A percentile compares a stretch with the other conserved stretches of the same genome.
Conservation (phyloP, 2,113 vertebrate species). For the Otus sunia region DNA sequence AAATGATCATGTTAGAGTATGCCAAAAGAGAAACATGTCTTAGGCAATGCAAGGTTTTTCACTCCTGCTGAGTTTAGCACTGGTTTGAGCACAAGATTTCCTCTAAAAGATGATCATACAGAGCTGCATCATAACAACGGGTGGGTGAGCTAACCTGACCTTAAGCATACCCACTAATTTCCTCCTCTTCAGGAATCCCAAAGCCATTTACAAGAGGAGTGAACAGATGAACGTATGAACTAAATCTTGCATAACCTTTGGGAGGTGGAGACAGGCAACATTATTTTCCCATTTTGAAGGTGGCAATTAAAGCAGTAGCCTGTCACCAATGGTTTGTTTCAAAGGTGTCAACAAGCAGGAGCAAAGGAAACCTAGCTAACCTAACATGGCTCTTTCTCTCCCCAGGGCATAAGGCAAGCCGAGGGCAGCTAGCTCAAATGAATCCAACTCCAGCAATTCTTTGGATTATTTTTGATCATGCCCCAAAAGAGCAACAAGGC, state of each 20-base stretch:
- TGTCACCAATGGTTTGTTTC: neutral
- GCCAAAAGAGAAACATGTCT: neutral
- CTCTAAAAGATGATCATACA: neutral
- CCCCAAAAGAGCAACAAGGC: neutral
- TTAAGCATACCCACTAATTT: neutral
- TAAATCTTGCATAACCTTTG: conserved; percentile 15
- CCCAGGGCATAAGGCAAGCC: rapidly evolving
- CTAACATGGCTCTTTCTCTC: neutral
- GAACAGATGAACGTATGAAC: neutral
- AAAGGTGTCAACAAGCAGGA: neutral
- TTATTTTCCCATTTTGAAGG: conserved; percentile 20
- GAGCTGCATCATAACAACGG: neutral
- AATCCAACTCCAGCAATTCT: neutral
- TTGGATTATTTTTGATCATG: neutral
- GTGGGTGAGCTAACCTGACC: neutral
- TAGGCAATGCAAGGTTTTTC: neutral
- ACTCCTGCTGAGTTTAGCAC: neutral
- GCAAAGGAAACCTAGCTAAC: neutral
- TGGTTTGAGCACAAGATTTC: neutral
- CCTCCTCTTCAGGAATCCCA: neutral
- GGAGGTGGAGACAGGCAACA: neutral
- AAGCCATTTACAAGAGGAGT: neutral
- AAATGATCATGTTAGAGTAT: neutral
- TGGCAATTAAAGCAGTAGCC: neutral
- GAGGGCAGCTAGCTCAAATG: neutral